Conservation (phyloP, 2,888 invertebrate species). For the Esperia sulphurella region DNA sequence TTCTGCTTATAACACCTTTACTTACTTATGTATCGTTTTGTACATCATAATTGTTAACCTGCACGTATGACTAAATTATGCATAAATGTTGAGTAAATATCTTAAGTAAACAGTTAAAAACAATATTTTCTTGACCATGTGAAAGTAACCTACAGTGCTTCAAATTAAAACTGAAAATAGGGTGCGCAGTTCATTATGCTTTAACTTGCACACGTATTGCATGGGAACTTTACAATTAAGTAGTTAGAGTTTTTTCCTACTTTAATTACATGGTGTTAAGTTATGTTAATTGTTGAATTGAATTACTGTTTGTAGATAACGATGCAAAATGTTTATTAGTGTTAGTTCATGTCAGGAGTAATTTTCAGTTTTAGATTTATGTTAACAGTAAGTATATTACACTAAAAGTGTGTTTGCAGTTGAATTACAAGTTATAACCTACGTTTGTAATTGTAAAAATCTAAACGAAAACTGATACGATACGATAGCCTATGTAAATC, state of each 20-base stretch:
- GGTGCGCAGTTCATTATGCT: neutral
- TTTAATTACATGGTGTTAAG: constrained; percentile 54
- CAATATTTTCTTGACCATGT: neutral
- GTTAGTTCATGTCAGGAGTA: constrained; percentile 8
- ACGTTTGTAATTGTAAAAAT: too few species aligned
- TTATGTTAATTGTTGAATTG: constrained; percentile 47
- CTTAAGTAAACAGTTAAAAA: neutral
- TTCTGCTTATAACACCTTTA: constrained; percentile 50
- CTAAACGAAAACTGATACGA: too few species aligned
- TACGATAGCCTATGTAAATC: too few species aligned
- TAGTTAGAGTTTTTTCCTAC: constrained; percentile 38
- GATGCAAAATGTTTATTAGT: constrained; percentile 15
- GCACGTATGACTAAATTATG: constrained; percentile 66
- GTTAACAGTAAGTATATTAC: too few species aligned
- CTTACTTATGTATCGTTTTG: constrained; percentile 49
- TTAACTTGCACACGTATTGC: constrained; percentile 28
- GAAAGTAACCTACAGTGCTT: neutral
- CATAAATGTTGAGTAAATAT: constrained; percentile 13
- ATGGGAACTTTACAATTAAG: constrained; percentile 37
- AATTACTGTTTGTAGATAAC: constrained; percentile 37
- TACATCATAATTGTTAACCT: constrained; percentile 53
- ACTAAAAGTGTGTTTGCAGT: too few species aligned
- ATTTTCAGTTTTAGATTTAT: neutral
- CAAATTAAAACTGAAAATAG: constrained; percentile 11
- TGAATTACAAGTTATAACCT: too few species aligned